Base-by-base conservation (phyloP, 2,888 invertebrate species). In the Ophraella communa region DNA sequence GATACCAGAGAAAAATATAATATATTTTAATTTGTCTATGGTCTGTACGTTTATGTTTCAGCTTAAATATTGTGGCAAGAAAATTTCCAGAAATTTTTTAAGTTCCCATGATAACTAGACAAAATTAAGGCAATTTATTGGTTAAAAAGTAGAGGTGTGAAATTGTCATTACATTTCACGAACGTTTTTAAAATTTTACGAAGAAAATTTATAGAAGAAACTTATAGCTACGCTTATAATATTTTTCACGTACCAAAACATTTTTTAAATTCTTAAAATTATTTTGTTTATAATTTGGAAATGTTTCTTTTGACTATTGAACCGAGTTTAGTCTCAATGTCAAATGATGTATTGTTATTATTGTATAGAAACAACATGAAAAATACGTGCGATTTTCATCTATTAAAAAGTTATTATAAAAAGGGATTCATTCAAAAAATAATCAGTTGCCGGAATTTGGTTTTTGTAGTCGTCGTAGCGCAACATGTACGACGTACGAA, bases 401-500 rank as follows among this genome's bases (percentile, higher is more conserved):
- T 20, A 35, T 23, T 57, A 21, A 2, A 10, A 23, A 35, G 23
- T 20, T 18, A 27, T n/a, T 52, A 60, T 44, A 60, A 53, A 52
- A 24, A 52, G 42, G 42, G 18, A 5, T 27, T 8, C 10, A 51
- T 7, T 1, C 2, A 17, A 51, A 27, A 24, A 51, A 10, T 17
- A 17, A 14, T 51, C 17, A 51, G 49, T 51, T 51, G 23, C 60
- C 52, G 10, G 18, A 33, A 33, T 60, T 60, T 53, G 21, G 8
- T 52, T 27, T 42, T 52, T 21, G 59, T 17, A 4, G 24, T 23
- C 39, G 30, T 42, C 52, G 52, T 53, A 30, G 14, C 52, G 24
- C 11, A 52, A 11, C 44, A 60, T 60, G 60, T 53, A 60, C 33
- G 53, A 60, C 60, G 44, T 53, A 27, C 44, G 52, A 30, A 52